Percentiles rank a stretch among this genome's conserved stretches.
phyloP scores from a whole-genome alignment of 2,888 invertebrate genomes.

The Drosophila multiciliata region DNA sequence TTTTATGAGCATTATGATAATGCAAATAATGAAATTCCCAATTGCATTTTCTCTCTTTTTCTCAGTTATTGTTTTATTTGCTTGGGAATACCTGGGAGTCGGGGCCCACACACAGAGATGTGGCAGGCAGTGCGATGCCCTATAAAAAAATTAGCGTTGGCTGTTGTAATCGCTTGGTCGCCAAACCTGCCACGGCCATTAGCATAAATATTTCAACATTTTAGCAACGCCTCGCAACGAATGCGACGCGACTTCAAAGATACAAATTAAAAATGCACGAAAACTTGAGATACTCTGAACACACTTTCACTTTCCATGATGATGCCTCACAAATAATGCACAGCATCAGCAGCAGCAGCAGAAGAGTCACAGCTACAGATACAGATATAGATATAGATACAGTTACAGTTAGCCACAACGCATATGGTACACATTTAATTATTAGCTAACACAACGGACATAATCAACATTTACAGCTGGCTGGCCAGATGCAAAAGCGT shows the following conservation, averaged over 20 bases:
- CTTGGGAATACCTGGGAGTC: not conserved
- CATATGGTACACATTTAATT: constrained; percentile 41
- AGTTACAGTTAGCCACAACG: constrained; percentile 9
- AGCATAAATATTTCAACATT: constrained; percentile 60
- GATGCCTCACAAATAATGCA: constrained; percentile 57
- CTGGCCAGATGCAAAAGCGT: constrained; percentile 34
- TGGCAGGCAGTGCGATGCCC: not conserved
- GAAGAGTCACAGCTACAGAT: constrained; percentile 35
- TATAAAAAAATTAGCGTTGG: constrained; percentile 28
- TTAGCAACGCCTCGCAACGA: constrained; percentile 54
- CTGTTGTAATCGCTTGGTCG: constrained; percentile 48
- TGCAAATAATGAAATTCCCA: constrained; percentile 1
- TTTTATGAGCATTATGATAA: constrained; percentile 5
- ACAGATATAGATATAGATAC: constrained; percentile 21
- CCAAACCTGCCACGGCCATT: constrained; percentile 32
- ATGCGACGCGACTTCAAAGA: constrained; percentile 27
- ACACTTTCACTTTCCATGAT: constrained; percentile 72
- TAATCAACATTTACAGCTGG: constrained; percentile 56
- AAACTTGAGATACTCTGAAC: constrained; percentile 6
- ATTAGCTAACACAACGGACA: constrained; percentile 71
- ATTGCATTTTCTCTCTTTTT: not conserved
- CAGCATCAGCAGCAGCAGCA: constrained; percentile 44
- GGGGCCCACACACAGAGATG: constrained; percentile 3
- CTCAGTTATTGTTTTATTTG: not conserved
- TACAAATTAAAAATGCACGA: constrained; percentile 76